phyloP scores from a whole-genome alignment of 2,888 invertebrate species.

The Microctonus hyperodae region DNA sequence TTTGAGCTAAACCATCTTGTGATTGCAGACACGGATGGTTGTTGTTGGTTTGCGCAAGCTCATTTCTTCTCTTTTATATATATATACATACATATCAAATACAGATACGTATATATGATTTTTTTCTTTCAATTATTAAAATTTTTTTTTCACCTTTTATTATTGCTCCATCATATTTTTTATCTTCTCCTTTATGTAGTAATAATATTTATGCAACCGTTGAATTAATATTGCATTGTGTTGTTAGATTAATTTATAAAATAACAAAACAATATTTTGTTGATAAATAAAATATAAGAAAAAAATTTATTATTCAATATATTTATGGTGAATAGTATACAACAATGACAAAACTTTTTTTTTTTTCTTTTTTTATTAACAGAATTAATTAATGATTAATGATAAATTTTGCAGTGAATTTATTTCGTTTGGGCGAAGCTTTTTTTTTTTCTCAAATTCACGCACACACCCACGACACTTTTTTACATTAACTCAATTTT shows the following conservation, averaged over 20 bases:
- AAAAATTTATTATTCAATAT: not conserved
- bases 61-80: slow-evolving; percentile 9
- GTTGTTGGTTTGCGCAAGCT: slow-evolving; percentile 16
- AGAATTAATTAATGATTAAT: too few species aligned
- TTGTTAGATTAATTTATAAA: too few species aligned
- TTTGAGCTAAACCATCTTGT: slow-evolving; percentile 8
- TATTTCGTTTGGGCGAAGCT: too few species aligned
- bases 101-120: too few species aligned
- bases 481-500: not conserved
- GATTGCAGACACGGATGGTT: not conserved
- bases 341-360: not conserved
- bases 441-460: not conserved
- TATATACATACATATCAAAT: too few species aligned
- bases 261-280: too few species aligned
- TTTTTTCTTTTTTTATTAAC: too few species aligned
- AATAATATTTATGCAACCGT: not conserved
- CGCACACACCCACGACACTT: not conserved
- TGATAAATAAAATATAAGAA: too few species aligned
- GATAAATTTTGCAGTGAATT: too few species aligned
- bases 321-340: not conserved
- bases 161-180: not conserved
- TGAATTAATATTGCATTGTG: not conserved
- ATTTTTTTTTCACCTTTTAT: not conserved
- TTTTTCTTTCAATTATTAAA: too few species aligned
- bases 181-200: not conserved